Evolutionary conservation across 2,113 vertebrate genomes (phyloP), one percentile per base, ranked within the genome.

Genomic region (Gadus chalcogrammus): DNA sequence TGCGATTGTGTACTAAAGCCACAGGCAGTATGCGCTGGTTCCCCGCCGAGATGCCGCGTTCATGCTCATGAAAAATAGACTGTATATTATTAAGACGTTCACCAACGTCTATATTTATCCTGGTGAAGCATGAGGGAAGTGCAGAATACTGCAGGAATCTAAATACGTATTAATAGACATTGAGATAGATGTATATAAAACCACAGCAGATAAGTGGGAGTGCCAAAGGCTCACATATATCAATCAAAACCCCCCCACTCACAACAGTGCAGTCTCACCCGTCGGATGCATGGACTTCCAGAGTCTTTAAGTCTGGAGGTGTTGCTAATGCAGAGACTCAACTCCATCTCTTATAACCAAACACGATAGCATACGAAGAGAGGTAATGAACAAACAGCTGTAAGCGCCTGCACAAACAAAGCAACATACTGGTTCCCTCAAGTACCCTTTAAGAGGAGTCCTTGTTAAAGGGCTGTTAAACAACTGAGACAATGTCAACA

Each of bases 61-160:
- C 66, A 79, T 71, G 12, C 71, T 75, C n/a, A 73, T 86, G 86
- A 90, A 80, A 88, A 90, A 89, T 83, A 79, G 79, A 82, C 74
- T 72, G 42, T 48, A 68, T 59, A 78, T 82, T 88, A 88, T 80
- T 70, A 67, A 83, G 67, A 68, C 75, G 76, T 80, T 79, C 68
- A 63, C 74, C 77, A 65, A 65, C 74, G 77, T 75, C 72, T 42
- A 77, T 89, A 84, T 86, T 83, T 71, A 84, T 78, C 28, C 3
- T 2, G 65, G 31, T 35, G 31, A 53, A 65, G 72, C 62, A 58
- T n/a, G 27, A 77, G 77, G 12, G 81, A 81, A 80, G 61, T 69
- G 68, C 78, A 80, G 77, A 82, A 79, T 81, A 82, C 70, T 69
- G 74, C 83, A 64, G 63, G 74, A 82, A 81, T 87, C 77, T 83